Percentiles rank a stretch among this genome's conserved stretches.
phyloP scores from a whole-genome alignment of 1,140 invertebrate species.

The Neomicropteryx cornuta region DNA sequence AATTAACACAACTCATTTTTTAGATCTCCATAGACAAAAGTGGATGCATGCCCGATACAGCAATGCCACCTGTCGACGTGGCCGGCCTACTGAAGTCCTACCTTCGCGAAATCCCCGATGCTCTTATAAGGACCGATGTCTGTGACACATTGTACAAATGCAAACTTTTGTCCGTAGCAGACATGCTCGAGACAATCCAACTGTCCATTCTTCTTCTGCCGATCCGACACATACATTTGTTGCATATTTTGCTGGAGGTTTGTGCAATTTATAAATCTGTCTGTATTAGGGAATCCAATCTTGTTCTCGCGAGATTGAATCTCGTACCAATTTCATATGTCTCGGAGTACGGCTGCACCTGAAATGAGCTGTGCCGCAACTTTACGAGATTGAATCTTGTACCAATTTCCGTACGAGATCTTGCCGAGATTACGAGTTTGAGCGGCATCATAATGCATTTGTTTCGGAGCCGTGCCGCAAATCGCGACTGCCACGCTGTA shows the following conservation, averaged over 20 bases:
- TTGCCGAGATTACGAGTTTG: not conserved
- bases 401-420: too few species aligned
- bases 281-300: too few species aligned
- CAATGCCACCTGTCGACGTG: constrained; percentile 58
- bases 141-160: constrained; percentile 61
- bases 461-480: too few species aligned
- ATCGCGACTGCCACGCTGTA: too few species aligned
- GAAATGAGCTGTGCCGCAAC: not conserved
- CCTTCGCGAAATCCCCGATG: constrained; percentile 61
- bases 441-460: not conserved
- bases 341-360: too few species aligned
- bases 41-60: constrained; percentile 37
- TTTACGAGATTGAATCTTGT: not conserved
- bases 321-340: too few species aligned
- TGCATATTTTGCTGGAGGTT: constrained; percentile 17
- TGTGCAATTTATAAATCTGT: not conserved
- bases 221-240: constrained; percentile 11
- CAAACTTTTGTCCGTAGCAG: constrained; percentile 19
- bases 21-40: constrained; percentile 43
- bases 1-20: too few species aligned
- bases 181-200: constrained; percentile 11
- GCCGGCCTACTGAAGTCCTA: constrained; percentile 65
- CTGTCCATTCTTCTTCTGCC: constrained; percentile 12
- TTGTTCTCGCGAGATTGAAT: too few species aligned
- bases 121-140: constrained; percentile 42